Evolutionary conservation across 1,140 invertebrate genomes (phyloP).

Genomic region (Thaumetopoea pityocampa): DNA sequence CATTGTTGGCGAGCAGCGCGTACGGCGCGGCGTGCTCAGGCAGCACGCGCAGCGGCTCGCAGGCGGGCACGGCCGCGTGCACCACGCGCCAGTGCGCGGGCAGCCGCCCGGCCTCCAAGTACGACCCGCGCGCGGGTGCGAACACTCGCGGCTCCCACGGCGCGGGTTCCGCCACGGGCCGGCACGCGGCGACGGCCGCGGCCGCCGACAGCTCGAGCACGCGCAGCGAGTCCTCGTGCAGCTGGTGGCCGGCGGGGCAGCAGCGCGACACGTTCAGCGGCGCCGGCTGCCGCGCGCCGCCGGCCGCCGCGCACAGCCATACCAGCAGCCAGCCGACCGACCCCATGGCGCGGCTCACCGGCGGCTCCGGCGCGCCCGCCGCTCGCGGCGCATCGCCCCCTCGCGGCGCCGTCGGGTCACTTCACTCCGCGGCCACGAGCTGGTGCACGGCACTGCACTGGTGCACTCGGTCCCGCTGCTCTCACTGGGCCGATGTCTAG

Average conservation of each 20-base stretch:
- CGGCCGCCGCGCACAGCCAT: constrained; percentile 34
- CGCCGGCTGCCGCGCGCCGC: constrained; percentile 39
- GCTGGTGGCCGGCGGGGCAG: constrained; percentile 63
- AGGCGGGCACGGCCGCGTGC: constrained; percentile 50
- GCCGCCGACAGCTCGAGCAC: constrained; percentile 18
- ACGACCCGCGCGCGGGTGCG: constrained; percentile 47
- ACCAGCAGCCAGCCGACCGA: constrained; percentile 13
- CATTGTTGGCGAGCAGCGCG: constrained; percentile 77
- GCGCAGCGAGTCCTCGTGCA: constrained; percentile 36
- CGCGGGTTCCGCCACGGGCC: constrained; percentile 32
- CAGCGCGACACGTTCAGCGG: constrained; percentile 73
- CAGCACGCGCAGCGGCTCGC: constrained; percentile 40
- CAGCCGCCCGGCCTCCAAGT: constrained; percentile 43
- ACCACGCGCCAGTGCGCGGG: constrained; percentile 72
- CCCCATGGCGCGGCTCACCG: constrained; percentile 19
- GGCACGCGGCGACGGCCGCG: constrained; percentile 21
- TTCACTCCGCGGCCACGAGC: neutral
- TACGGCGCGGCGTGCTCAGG: constrained; percentile 47
- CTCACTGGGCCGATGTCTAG: neutral
- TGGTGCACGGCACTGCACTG: neutral
- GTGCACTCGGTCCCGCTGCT: neutral
- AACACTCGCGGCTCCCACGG: constrained; percentile 75
- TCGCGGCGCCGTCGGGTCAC: constrained; percentile 1
- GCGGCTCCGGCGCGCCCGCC: constrained; percentile 14
- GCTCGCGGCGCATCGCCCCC: constrained; percentile 2